Conservation (phyloP, 2,888 invertebrate genomes). For the Hypercompe scribonia region DNA sequence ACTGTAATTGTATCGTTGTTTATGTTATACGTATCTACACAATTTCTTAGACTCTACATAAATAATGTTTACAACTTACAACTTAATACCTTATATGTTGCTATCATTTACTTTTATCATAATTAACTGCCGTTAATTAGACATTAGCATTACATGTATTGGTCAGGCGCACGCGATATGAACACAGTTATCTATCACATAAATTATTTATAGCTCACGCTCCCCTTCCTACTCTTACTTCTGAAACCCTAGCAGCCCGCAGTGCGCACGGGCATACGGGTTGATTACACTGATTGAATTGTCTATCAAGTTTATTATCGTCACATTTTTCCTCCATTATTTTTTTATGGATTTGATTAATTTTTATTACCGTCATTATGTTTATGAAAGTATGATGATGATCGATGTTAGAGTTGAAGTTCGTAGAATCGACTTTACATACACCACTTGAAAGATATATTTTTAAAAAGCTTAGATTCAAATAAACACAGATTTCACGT, state of each 20-base stretch:
- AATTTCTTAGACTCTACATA: too few relatives aligned
- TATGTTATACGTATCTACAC: neutral
- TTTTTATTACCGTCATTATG: slow-evolving; percentile 47
- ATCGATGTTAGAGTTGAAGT: slow-evolving; percentile 37
- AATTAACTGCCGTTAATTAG: slow-evolving; percentile 45
- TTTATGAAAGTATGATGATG: slow-evolving; percentile 40
- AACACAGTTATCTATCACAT: slow-evolving; percentile 72
- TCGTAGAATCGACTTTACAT: slow-evolving; percentile 24
- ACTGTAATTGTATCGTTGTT: neutral
- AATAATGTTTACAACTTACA: neutral
- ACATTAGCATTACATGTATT: slow-evolving; percentile 53
- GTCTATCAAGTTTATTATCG: slow-evolving; percentile 71
- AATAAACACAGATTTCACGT: neutral
- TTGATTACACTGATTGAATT: slow-evolving; percentile 75
- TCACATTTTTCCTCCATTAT: slow-evolving; percentile 54
- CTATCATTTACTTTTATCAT: slow-evolving; percentile 60
- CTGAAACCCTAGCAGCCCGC: slow-evolving; percentile 25
- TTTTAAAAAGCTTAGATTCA: neutral
- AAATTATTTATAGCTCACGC: slow-evolving; percentile 68
- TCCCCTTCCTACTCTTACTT: slow-evolving; percentile 33
- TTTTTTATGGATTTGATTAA: slow-evolving; percentile 53
- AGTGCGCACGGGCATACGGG: slow-evolving; percentile 67
- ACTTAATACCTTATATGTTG: neutral
- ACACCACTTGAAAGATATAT: slow-evolving; percentile 24
- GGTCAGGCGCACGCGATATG: slow-evolving; percentile 59